Conservation (phyloP, 2,113 vertebrate species). For the Nicator chloris region DNA sequence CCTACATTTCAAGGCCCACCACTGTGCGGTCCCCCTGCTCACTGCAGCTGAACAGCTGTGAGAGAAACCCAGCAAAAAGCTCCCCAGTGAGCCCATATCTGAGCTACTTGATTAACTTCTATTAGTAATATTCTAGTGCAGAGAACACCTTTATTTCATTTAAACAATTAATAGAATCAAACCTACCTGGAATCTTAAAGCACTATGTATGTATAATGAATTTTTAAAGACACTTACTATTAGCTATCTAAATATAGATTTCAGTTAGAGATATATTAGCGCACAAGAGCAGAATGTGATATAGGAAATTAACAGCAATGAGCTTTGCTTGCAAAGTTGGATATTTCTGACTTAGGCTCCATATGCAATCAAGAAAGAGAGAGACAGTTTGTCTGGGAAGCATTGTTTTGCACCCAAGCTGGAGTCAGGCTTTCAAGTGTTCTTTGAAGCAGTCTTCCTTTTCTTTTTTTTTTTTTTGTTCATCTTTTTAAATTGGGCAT, state of each 20-base stretch:
- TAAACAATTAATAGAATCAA: neutral
- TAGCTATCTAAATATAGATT: neutral
- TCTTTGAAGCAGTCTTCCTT: neutral
- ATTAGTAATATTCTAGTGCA: neutral
- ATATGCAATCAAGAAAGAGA: neutral
- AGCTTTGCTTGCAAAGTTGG: neutral
- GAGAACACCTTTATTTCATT: neutral
- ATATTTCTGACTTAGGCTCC: neutral
- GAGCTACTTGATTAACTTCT: neutral
- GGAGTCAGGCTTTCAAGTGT: neutral
- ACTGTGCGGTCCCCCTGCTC: neutral
- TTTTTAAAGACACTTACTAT: neutral
- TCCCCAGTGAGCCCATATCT: neutral
- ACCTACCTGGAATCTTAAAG: neutral
- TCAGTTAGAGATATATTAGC: neutral
- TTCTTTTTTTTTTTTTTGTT: neutral
- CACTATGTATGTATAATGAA: neutral
- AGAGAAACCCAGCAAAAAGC: neutral
- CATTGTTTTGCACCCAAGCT: neutral
- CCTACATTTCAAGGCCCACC: accelerated
- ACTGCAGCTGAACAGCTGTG: neutral
- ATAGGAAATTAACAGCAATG: neutral
- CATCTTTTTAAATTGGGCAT: neutral
- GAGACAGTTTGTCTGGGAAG: neutral
- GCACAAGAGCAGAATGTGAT: neutral